These are phyloP conservation scores for Cercopithecus petaurista DNA, from an alignment of 2,797 vertebrate species.

Conservation along the genomic window DNA sequence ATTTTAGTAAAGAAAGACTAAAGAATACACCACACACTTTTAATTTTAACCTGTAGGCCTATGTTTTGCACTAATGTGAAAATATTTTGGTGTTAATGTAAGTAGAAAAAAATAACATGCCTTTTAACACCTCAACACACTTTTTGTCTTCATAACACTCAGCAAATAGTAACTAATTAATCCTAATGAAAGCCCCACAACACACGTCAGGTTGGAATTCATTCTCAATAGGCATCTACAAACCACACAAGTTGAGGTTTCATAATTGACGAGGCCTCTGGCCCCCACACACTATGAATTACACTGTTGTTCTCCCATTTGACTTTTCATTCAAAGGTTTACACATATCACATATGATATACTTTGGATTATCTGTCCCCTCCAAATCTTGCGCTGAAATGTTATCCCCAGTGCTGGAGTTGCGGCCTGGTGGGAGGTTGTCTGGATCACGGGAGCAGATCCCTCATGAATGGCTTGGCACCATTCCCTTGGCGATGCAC, in stretches of 20 bases:
- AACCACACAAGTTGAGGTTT: conserved; percentile 28
- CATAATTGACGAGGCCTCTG: conserved; percentile 30
- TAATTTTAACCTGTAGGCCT: neutral
- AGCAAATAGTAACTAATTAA: conserved; percentile 40
- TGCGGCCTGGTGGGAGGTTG: too few species aligned
- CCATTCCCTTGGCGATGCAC: too few species aligned
- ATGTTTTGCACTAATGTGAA: neutral
- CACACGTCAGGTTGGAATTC: neutral
- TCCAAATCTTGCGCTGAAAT: too few species aligned
- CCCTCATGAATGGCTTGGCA: too few species aligned
- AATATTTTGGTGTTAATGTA: neutral
- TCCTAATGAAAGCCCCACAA: neutral
- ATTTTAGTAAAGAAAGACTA: neutral
- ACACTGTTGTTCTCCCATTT: neutral
- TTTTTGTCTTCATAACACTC: conserved; percentile 53
- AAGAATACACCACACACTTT: neutral
- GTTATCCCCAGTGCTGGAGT: too few species aligned
- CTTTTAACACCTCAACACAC: neutral
- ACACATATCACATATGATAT: neutral
- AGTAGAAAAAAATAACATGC: conserved; percentile 35
- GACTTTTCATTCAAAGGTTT: neutral
- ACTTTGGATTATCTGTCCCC: too few species aligned
- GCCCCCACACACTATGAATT: conserved; percentile 12
- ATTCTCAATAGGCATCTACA: neutral
- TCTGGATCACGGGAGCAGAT: too few species aligned